Evolutionary conservation across 2,888 invertebrate genomes (phyloP), one percentile per base, ranked within the genome.

Genomic region (Zaprionus lineosus): DNA sequence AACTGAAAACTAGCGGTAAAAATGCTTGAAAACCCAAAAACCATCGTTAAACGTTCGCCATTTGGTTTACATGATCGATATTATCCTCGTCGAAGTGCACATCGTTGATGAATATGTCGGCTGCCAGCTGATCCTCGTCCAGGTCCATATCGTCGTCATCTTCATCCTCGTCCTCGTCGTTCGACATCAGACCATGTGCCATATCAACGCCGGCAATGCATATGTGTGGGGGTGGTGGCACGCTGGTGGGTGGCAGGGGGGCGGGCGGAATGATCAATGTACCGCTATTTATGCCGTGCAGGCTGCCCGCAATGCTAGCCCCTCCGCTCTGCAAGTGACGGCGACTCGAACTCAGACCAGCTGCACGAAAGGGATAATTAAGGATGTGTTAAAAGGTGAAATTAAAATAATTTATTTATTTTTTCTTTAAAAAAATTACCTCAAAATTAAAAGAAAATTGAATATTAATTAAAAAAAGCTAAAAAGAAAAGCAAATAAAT

Each of bases 171-270:
- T 86, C 82, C 18, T 79, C 84, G 19, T 71, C 74, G 21, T 86
- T 84, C 37, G 87, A 84, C 66, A 89, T 83, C 43, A 88, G 83
- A 24, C 87, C 88, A 16, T 78, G 79, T 37, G 77, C 84, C 68
- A 87, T 87, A 50, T 76, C 87, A 36, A 86, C 72, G n/a, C 88
- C 88, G 43, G 89, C 88, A 50, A 89, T 89, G 52, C 90, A 90
- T 37, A 90, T 89, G 56, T 90, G 90, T 6, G 90, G 90, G 9
- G 90, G 90, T 51, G 90, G 90, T 53, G 90, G 90, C 50, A 90
- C 88, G 57, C 89, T 89, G 21, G 89, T 89, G 14, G 90, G 90
- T 47, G 90, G 90, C 60, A 89, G 64, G n/a, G 90, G 90, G 7
- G 90, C 90, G 6, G 90, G 90, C 41, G 90, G 90, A 68, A 90